Base-by-base conservation (phyloP, 2,113 vertebrate genomes). In the Pseudolaguvia tuberculata region DNA sequence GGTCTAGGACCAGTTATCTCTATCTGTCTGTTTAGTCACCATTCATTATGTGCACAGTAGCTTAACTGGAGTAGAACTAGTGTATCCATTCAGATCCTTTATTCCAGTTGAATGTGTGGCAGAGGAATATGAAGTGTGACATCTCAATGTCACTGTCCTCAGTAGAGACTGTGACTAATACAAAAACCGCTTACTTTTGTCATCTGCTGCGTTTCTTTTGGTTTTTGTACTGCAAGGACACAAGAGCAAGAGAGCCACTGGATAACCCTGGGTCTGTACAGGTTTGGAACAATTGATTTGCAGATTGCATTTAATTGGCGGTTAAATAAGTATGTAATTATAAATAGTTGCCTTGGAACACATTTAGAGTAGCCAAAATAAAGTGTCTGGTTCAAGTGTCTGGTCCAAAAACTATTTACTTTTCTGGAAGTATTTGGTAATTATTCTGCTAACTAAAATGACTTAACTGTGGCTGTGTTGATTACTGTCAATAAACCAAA, bases 61-160 rank as follows among this genome's bases (percentile, higher is more conserved):
- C 29, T 21, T 62, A 29, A 63, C 67, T 47, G 68, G 52, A 51
- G 29, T 58, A 63, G 67, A 45, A 62, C 42, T 51, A 63, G 31
- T 52, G 23, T 56, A 15, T 45, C 17, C 8, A 25, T 59, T 63
- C 48, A 55, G 57, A 62, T 70, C 58, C 58, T 29, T 21, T 39
- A 59, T 58, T 70, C 57, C 75, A 70, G 75, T 39, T 71, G 58
- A 67, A 71, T 35, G 21, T 53, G 23, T 70, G 35, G 75, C 21
- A 77, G 75, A 70, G 42, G 48, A 63, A 77, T 56, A 71, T 77
- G 67, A 71, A 62, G 58, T 71, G 57, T 77, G 75, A 77, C 67
- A 77, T 77, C 67, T 63, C 67, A 70, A 55, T 71, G 57, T 62
- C 75, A 70, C n/a, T 35, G 47, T 63, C 68, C 63, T 45, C 50